phyloP scores from a whole-genome alignment of 2,797 vertebrate genomes.

The Intellagama lesueurii region DNA sequence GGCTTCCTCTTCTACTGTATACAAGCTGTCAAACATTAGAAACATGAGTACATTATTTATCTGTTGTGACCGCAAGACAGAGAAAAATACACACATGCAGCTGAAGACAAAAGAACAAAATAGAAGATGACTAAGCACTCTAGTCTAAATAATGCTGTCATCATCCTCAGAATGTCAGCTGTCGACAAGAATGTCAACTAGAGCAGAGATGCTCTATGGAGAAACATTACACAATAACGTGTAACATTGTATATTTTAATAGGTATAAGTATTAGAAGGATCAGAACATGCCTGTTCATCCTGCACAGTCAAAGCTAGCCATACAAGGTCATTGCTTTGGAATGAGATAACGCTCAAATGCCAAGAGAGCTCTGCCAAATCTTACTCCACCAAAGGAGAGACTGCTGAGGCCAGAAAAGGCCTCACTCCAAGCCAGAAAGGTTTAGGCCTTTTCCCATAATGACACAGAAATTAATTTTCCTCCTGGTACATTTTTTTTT shows the following conservation, averaged over 20 bases:
- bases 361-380: slow-evolving; percentile 4
- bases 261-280: not conserved
- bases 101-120: not conserved
- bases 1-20: not conserved
- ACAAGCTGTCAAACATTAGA: not conserved
- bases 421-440: not conserved
- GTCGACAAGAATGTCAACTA: slow-evolving; percentile 2
- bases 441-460: slow-evolving; percentile 3
- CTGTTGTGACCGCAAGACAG: not conserved
- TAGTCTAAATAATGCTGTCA: slow-evolving; percentile 2
- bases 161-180: not conserved
- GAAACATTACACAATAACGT: not conserved
- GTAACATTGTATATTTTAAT: not conserved
- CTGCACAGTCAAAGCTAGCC: slow-evolving; percentile 8
- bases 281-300: not conserved
- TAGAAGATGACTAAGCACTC: not conserved
- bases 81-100: not conserved
- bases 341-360: not conserved
- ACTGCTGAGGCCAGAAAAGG: not conserved
- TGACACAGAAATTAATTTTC: not conserved
- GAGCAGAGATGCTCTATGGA: not conserved
- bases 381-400: not conserved
- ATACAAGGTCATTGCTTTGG: slow-evolving; percentile 13
- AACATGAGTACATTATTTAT: not conserved
- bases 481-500: not conserved